Evolutionary conservation across 1,140 invertebrate species (phyloP).

Genomic region (Drosophila orosa): DNA sequence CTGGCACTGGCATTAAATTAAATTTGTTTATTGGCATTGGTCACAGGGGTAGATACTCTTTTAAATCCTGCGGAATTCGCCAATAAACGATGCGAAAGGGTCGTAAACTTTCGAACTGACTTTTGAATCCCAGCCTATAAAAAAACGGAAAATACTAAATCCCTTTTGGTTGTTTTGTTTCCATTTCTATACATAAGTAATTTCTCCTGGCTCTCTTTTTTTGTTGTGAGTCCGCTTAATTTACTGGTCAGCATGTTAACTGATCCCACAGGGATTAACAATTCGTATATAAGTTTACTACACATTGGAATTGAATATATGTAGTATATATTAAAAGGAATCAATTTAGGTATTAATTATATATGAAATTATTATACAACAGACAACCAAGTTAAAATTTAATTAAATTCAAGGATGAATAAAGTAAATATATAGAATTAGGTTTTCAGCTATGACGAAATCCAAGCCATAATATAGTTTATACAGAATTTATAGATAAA

Average conservation of each 20-base stretch:
- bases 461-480: not conserved
- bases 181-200: not conserved
- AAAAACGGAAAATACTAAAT: conserved; percentile 63
- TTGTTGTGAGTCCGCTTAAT: conserved; percentile 31
- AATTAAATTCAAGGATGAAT: not conserved
- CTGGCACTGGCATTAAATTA: conserved; percentile 62
- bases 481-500: not conserved
- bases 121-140: conserved; percentile 63
- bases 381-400: not conserved
- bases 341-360: not conserved
- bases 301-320: not conserved
- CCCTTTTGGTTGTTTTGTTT: conserved; percentile 28
- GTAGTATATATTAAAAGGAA: not conserved
- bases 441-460: not conserved
- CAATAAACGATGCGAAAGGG: conserved; percentile 33
- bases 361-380: not conserved
- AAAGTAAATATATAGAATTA: not conserved
- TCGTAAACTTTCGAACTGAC: conserved; percentile 39
- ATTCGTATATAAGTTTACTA: conserved; percentile 48
- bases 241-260: conserved; percentile 40
- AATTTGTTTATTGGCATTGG: conserved; percentile 59
- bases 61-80: conserved; percentile 25
- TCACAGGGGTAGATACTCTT: conserved; percentile 6
- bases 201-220: not conserved
- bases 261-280: conserved; percentile 66